Base-by-base conservation (phyloP, 2,888 invertebrate genomes). In the Seira musarum region DNA sequence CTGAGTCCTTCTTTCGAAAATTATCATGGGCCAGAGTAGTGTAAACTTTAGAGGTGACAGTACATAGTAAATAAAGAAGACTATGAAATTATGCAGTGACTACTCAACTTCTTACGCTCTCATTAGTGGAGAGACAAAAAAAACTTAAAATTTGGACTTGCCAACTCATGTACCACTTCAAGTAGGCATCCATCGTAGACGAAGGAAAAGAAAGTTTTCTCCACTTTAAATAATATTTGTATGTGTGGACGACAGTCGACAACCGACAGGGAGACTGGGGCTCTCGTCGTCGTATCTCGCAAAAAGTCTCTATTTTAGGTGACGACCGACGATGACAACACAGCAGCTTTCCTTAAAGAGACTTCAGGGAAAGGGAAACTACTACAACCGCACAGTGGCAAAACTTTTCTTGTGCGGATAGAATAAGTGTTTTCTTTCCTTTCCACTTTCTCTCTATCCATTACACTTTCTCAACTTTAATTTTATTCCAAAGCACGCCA, bases 61-160 rank as follows among this genome's bases (percentile, higher is more conserved):
- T 49, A 49, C 49, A 49, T 49, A 69, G 80, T 69, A 80, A 80
- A 80, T 80, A 80, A 80, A 65, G 66, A n/a, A 69, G 49, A 75
- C 6, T 49, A 67, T 53, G 69, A 70, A 80, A 80, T 80, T 80
- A 80, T 75, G 80, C 66, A 74, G 74, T 74, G 72, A 35, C 73
- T 79, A 40, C 74, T 66, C 65, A 75, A 79, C 70, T 74, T 80
- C 66, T 80, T 80, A 74, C 60, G 73, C 70, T 75, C 80, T 80
- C 80, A 80, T 80, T 80, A 80, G 80, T 57, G 70, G 69, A 49
- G 30, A 69, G 69, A 40, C 67, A 72, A 53, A 66, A 30, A 40
- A 49, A 49, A n/a, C 17, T 49, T 49, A 30, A 49, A 49, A 49
- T 49, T 49, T 15, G 15, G 49, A 49, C 49, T 49, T 49, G 6